phyloP scores from a whole-genome alignment of 2,888 invertebrate genomes.

The Oscheius myriophilus region DNA sequence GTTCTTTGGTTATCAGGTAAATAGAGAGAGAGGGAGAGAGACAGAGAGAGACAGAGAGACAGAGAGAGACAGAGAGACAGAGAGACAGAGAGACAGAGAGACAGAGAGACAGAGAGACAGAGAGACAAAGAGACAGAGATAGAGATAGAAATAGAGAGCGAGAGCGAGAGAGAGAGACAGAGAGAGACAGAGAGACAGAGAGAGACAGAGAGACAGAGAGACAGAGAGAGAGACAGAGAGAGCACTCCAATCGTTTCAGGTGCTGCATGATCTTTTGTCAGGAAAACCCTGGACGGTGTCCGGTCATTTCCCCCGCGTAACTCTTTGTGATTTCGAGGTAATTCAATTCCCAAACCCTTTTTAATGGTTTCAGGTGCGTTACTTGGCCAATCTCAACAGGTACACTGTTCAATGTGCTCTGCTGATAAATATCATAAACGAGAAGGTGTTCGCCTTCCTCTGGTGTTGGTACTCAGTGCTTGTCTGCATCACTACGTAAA shows the following conservation, averaged over 20 bases:
- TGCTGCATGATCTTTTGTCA: slow-evolving; percentile 60
- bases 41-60: background rate
- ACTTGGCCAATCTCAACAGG: slow-evolving; percentile 68
- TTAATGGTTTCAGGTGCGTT: slow-evolving; percentile 45
- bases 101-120: background rate
- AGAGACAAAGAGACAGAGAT: background rate
- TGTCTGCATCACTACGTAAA: slow-evolving; percentile 59
- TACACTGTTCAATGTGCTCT: slow-evolving; percentile 67
- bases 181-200: slow-evolving; percentile 43
- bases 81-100: slow-evolving; percentile 37
- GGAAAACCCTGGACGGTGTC: slow-evolving; percentile 68
- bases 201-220: background rate
- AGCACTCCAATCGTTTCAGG: slow-evolving; percentile 49
- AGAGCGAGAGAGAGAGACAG: background rate
- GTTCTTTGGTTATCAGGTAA: slow-evolving; percentile 67
- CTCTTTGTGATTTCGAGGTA: slow-evolving; percentile 69
- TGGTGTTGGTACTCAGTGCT: slow-evolving; percentile 70
- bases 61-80: background rate
- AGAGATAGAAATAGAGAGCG: too few relatives aligned
- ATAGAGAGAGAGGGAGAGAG: background rate
- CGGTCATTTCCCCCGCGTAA: slow-evolving; percentile 68
- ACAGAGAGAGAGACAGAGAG: background rate
- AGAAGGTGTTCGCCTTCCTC: slow-evolving; percentile 69
- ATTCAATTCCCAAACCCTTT: background rate
- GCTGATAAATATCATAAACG: slow-evolving; percentile 69